These are phyloP conservation scores for Anolis sagrei DNA, from an alignment of 2,113 vertebrate species.

Conservation along the genomic window DNA sequence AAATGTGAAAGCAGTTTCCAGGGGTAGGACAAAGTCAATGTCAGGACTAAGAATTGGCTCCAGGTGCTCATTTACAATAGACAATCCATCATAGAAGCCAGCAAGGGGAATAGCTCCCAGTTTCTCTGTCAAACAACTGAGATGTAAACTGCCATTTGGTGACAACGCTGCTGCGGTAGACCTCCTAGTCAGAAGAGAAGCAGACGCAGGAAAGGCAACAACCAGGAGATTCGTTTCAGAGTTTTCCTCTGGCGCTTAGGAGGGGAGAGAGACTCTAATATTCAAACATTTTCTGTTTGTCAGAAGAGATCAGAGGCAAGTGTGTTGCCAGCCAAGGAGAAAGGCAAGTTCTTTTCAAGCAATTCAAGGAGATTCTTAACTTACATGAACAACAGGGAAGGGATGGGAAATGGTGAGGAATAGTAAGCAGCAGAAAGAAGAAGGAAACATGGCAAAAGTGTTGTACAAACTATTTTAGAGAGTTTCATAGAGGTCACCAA, in stretches of 20 bases:
- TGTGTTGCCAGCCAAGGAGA: background rate
- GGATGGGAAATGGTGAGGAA: background rate
- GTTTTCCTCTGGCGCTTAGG: slow-evolving; percentile 30
- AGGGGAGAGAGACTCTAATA: background rate
- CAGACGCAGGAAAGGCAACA: background rate
- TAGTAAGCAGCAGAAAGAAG: slow-evolving; percentile 1
- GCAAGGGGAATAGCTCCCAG: slow-evolving; percentile 20
- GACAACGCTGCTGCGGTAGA: background rate
- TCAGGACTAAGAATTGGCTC: slow-evolving; percentile 39
- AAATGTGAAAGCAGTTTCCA: slow-evolving; percentile 18
- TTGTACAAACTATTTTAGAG: too few species aligned
- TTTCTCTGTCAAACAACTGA: slow-evolving; percentile 19
- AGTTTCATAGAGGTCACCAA: too few species aligned
- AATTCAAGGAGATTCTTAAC: background rate
- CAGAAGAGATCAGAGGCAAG: slow-evolving; percentile 2
- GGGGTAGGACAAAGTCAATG: slow-evolving; percentile 13
- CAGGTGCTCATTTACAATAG: slow-evolving; percentile 35
- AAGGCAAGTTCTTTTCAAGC: background rate
- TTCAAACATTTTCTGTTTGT: slow-evolving; percentile 22
- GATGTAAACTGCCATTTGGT: background rate
- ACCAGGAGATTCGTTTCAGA: background rate
- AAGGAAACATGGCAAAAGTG: background rate
- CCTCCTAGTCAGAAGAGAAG: background rate
- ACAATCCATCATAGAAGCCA: slow-evolving; percentile 19
- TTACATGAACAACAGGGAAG: background rate